Evolutionary conservation across 2,888 invertebrate genomes (phyloP).

Genomic region (Meandrusa payeni): DNA sequence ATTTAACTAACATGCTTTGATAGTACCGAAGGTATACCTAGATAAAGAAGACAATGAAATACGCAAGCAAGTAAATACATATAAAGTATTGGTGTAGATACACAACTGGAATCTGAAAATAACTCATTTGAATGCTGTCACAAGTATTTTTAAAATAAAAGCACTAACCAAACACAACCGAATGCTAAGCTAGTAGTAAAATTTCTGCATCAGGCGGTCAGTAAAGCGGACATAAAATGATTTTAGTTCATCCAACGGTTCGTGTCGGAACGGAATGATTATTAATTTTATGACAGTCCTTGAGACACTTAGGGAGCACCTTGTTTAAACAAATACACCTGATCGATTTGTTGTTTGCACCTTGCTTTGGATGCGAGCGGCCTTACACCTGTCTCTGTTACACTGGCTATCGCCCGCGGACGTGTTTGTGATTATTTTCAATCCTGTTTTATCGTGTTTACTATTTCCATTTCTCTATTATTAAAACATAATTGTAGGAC

Average conservation of each 20-base stretch:
- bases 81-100: too few relatives aligned
- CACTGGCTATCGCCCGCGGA: conserved; percentile 3
- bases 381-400: conserved; percentile 47
- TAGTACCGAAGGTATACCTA: too few relatives aligned
- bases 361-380: conserved; percentile 61
- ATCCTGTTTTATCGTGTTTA: too few relatives aligned
- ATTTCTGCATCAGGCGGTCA: conserved; percentile 5
- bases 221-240: conserved; percentile 24
- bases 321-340: conserved; percentile 77
- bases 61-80: too few relatives aligned
- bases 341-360: conserved; percentile 67
- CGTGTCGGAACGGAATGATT: conserved; percentile 31
- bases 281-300: conserved; percentile 56
- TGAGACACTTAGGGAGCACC: conserved; percentile 58
- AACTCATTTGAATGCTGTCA: too few relatives aligned
- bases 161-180: too few relatives aligned
- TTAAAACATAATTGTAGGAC: too few relatives aligned
- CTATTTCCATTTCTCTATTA: too few relatives aligned
- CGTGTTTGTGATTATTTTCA: not conserved
- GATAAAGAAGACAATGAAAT: too few relatives aligned
- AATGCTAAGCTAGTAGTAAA: not conserved
- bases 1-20: too few relatives aligned
- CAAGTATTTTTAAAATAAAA: too few relatives aligned
- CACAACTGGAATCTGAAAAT: too few relatives aligned
- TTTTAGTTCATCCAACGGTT: conserved; percentile 20